These are phyloP conservation scores for Tanypteryx hageni DNA, from an alignment of 2,888 invertebrate genomes.

Conservation along the genomic window DNA sequence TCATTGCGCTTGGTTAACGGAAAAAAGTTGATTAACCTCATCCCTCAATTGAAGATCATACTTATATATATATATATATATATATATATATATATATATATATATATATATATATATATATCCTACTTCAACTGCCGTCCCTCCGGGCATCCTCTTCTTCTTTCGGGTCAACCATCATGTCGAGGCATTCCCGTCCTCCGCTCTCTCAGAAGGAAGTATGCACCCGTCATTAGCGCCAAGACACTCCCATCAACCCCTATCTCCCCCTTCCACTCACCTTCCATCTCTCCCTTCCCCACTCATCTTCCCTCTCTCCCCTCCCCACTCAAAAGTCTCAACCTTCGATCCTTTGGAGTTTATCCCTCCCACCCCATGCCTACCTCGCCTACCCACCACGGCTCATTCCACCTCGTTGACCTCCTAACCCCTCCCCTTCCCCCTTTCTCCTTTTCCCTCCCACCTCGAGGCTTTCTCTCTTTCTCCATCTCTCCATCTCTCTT, in stretches of 20 bases:
- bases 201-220: background rate
- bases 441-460: background rate
- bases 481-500: background rate
- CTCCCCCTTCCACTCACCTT: background rate
- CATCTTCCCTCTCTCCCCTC: background rate
- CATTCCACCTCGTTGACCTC: constrained; percentile 9
- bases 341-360: background rate
- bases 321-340: background rate
- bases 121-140: background rate
- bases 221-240: constrained; percentile 39
- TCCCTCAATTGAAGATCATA: too few species aligned
- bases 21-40: too few species aligned
- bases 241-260: constrained; percentile 23
- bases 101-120: background rate
- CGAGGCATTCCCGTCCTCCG: background rate
- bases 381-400: background rate
- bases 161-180: background rate
- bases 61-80: background rate
- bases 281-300: background rate
- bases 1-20: too few species aligned
- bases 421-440: background rate
- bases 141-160: background rate
- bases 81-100: background rate
- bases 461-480: background rate
- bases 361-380: background rate